Base-by-base conservation (phyloP, 2,113 vertebrate species). In the Syngnathus typhle region DNA sequence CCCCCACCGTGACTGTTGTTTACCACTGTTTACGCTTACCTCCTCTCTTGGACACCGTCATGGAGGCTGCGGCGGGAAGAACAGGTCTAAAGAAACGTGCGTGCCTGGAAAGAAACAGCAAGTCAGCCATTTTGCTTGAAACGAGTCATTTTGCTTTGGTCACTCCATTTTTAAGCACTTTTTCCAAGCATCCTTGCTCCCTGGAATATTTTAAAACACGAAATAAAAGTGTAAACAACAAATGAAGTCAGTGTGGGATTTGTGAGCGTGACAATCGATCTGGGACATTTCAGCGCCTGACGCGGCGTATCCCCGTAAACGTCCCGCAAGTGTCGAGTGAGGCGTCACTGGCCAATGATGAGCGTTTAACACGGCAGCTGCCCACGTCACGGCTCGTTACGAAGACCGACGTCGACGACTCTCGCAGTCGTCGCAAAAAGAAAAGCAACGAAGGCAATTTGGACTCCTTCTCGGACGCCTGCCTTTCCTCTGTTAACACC, bases 401-500 rank as follows among this genome's bases (percentile, higher is more conserved):
- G 6, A 58, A 58, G 55, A 27, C 15, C 27, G 55, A 15, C 55
- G 27, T 36, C 55, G 15, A 6, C 54, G 5, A 58, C 55, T 58
- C 27, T 18, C 15, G 27, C 55, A 36, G 15, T 58, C 13, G 27
- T 36, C 55, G 21, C 52, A 7, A 27, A 5, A 39, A 61, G 15
- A 7, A 19, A 60, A 19, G 38, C 59, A 60, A n/a, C 6, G 12
- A 12, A 51, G 37, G 39, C 59, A 43, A 67, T 66, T 67, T 21
- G 76, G 71, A 81, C 59, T 63, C 72, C 32, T 36, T 82, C 78
- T 49, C 60, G 64, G 71, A 37, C 87, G 84, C 79, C 71, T 69
- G 75, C 66, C 79, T 85, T 88, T 89, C 84, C 87, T 86, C 83
- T 83, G 75, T 85, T 87, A 77, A 84, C 88, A 82, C 88, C 73